A percentile compares a stretch with the other conserved stretches of the same genome.
These are phyloP conservation scores for Eudasyphora cyanicolor DNA, from an alignment of 2,888 invertebrate genomes.

Conservation along the genomic window DNA sequence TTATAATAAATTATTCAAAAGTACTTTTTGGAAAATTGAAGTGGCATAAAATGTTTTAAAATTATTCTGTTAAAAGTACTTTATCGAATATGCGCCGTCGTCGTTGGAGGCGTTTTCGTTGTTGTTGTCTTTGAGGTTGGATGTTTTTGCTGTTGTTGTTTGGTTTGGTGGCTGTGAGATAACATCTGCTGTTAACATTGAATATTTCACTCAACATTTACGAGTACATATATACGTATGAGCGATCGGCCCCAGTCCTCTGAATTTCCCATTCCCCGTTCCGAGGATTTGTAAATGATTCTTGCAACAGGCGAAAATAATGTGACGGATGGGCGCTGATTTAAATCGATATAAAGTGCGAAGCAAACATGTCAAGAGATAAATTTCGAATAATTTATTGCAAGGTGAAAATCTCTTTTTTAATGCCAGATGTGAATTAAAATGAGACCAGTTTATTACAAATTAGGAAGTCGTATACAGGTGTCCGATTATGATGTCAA, in stretches of 20 bases:
- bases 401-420: no score
- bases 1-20: slow-evolving; percentile 54
- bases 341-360: neutral
- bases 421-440: no score
- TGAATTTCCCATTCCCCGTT: neutral
- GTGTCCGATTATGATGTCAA: no score
- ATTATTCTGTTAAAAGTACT: slow-evolving; percentile 36
- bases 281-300: neutral
- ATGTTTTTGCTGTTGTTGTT: neutral
- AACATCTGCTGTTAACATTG: slow-evolving; percentile 31
- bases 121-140: neutral
- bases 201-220: neutral
- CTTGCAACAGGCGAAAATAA: neutral
- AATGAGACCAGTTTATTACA: no score
- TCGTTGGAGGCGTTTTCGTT: neutral
- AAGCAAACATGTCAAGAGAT: slow-evolving; percentile 10
- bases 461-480: no score
- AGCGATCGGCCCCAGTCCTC: no score
- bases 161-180: neutral
- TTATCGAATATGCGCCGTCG: neutral
- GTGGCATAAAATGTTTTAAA: slow-evolving; percentile 51
- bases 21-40: slow-evolving; percentile 44
- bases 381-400: slow-evolving; percentile 1
- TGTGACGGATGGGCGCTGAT: neutral
- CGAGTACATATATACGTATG: neutral